A percentile compares a stretch with the other conserved stretches of the same genome.
Conservation (phyloP, 2,113 vertebrate species). For the Pseudonaja textilis region DNA sequence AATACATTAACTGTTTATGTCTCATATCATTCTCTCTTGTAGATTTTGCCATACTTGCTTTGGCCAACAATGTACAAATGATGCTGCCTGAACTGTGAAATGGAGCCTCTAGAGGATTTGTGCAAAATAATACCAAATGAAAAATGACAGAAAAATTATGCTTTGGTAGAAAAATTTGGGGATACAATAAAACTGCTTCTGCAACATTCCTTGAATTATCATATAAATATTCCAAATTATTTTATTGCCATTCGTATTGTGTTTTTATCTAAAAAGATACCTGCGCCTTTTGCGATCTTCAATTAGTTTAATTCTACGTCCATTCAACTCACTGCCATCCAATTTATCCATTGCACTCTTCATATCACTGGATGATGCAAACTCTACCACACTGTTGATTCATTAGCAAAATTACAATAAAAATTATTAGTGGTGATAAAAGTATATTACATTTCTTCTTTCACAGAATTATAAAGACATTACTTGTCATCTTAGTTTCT, state of each 20-base stretch:
- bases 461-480: not conserved
- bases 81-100: not conserved
- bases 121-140: not conserved
- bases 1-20: not conserved
- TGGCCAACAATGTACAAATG: not conserved
- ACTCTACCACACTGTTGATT: conserved; percentile 85
- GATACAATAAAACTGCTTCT: not conserved
- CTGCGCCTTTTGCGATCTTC: conserved; percentile 85
- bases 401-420: conserved; percentile 15
- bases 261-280: conserved; percentile 60
- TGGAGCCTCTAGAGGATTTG: not conserved
- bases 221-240: conserved; percentile 4
- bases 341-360: conserved; percentile 90
- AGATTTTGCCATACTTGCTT: not conserved
- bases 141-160: not conserved
- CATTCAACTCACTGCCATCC: conserved; percentile 88
- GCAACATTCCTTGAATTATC: conserved; percentile 17
- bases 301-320: conserved; percentile 85
- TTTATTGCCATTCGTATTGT: conserved; percentile 15
- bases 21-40: not conserved
- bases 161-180: conserved; percentile 16
- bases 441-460: not conserved
- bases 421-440: not conserved
- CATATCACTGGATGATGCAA: conserved; percentile 89
- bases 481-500: conserved; percentile 23